A percentile compares a stretch with the other conserved stretches of the same genome.
These are phyloP conservation scores for Didymodactylos carnosus DNA, from an alignment of 2,888 invertebrate genomes.

Conservation along the genomic window DNA sequence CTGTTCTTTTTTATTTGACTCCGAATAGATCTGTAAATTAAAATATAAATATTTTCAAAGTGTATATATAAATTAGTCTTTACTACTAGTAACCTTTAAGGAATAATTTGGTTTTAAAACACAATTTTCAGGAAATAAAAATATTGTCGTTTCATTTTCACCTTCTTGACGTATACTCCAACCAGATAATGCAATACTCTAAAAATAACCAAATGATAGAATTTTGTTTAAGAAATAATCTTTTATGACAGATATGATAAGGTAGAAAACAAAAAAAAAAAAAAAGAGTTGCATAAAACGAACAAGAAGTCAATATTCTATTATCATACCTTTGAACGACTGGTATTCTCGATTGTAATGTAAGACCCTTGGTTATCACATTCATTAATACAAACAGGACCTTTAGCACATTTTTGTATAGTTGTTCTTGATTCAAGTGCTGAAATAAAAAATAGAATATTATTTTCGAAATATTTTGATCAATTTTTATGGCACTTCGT, in stretches of 20 bases:
- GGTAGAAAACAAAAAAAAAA: too few species aligned
- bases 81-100: too few species aligned
- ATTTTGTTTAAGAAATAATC: too few species aligned
- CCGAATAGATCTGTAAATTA: not conserved
- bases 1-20: not conserved
- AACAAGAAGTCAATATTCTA: too few species aligned
- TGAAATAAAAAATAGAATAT: not conserved
- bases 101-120: not conserved
- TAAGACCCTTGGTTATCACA: not conserved
- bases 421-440: not conserved
- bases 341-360: not conserved
- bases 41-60: not conserved
- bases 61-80: not conserved
- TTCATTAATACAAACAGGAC: not conserved
- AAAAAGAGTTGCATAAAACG: too few species aligned
- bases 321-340: too few species aligned
- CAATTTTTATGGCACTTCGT: too few species aligned
- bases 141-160: not conserved
- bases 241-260: too few species aligned
- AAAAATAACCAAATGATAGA: too few species aligned
- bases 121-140: not conserved
- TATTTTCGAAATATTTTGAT: not conserved
- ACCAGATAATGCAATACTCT: not conserved
- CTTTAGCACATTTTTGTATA: not conserved
- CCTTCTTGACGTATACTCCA: not conserved